These are phyloP conservation scores for Alitta virens DNA, from an alignment of 2,888 invertebrate genomes.

Conservation along the genomic window DNA sequence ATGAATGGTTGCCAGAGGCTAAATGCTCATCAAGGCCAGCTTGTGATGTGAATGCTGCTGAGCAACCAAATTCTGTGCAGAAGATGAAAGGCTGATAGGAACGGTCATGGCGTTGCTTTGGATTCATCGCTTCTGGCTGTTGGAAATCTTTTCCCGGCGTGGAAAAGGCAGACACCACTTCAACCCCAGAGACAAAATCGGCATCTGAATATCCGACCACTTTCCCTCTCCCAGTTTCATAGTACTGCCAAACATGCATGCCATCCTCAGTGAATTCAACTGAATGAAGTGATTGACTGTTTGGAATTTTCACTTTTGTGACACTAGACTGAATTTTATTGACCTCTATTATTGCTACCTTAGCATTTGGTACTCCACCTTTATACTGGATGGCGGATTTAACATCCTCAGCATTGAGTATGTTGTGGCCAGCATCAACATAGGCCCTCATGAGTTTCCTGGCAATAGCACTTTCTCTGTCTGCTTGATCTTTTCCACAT, in stretches of 20 bases:
- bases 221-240: background rate
- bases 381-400: constrained; percentile 1
- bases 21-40: background rate
- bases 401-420: constrained; percentile 2
- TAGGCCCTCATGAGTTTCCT: constrained; percentile 6
- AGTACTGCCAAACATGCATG: background rate
- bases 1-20: background rate
- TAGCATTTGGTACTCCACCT: constrained; percentile 1
- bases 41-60: background rate
- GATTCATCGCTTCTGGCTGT: background rate
- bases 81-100: background rate
- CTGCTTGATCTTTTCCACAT: background rate
- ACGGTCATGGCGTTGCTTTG: background rate
- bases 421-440: background rate
- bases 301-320: constrained; percentile 1
- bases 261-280: background rate
- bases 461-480: background rate
- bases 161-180: background rate
- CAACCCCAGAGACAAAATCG: too few relatives aligned
- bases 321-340: background rate
- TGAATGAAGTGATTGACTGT: constrained; percentile 1
- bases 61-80: constrained; percentile 1
- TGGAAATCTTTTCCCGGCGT: background rate
- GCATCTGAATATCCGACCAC: too few relatives aligned
- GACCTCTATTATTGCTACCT: constrained; percentile 1